These are phyloP conservation scores for Aspidapion aeneum DNA, from an alignment of 2,888 invertebrate genomes.

Conservation along the genomic window DNA sequence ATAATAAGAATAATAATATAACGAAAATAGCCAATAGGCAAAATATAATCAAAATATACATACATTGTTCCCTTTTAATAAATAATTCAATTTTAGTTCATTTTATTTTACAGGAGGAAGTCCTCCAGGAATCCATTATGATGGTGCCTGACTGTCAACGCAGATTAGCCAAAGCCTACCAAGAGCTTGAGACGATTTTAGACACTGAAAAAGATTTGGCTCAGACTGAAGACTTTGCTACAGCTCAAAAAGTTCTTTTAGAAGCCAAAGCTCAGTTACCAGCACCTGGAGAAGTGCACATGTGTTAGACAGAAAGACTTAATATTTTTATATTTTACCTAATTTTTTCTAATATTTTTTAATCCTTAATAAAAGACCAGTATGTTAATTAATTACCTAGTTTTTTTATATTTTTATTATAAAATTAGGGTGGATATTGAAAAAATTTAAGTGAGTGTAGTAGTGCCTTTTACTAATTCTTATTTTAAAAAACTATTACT, in stretches of 20 bases:
- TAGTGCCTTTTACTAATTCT: too few species aligned
- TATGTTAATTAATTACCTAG: too few species aligned
- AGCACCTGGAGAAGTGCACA: conserved; percentile 37
- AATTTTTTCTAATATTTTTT: background rate
- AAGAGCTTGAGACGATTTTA: conserved; percentile 67
- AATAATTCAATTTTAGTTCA: too few species aligned
- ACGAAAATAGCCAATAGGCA: too few species aligned
- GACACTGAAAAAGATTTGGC: conserved; percentile 75
- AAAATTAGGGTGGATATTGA: too few species aligned
- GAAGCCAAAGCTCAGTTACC: conserved; percentile 62
- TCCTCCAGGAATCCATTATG: conserved; percentile 83
- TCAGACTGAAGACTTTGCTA: conserved; percentile 65
- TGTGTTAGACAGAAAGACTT: conserved; percentile 28
- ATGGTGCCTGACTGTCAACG: conserved; percentile 91
- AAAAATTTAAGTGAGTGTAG: too few species aligned
- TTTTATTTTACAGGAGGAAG: conserved; percentile 81
- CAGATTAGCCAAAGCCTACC: conserved; percentile 69
- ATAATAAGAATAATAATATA: too few species aligned
- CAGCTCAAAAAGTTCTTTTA: conserved; percentile 64
- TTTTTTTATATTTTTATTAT: conserved; percentile 3
- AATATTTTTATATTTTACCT: background rate
- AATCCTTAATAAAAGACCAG: background rate
- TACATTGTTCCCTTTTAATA: too few species aligned
- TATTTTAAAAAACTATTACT: conserved; percentile 2
- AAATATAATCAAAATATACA: too few species aligned